These are phyloP conservation scores for Trachelus iudaicus DNA, from an alignment of 2,888 invertebrate genomes.

Conservation along the genomic window DNA sequence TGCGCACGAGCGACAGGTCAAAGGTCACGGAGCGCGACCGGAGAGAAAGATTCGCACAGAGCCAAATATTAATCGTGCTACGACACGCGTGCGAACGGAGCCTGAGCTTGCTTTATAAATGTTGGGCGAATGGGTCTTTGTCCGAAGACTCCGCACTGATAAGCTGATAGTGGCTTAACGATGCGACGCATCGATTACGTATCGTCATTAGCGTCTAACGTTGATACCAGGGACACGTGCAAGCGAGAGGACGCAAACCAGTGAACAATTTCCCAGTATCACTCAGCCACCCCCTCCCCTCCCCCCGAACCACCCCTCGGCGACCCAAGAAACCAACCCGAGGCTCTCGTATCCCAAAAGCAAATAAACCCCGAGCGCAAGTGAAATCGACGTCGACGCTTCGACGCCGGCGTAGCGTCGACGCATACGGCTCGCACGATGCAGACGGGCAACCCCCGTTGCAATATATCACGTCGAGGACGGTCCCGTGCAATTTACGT, in stretches of 20 bases:
- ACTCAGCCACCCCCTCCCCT: too few species aligned
- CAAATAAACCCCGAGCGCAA: constrained; percentile 42
- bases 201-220: not conserved
- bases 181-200: not conserved
- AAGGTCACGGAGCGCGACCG: too few species aligned
- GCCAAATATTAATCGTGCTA: too few species aligned
- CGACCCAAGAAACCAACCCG: constrained; percentile 21
- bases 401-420: constrained; percentile 6
- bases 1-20: too few species aligned
- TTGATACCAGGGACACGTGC: not conserved
- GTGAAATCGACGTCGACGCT: constrained; percentile 2
- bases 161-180: not conserved
- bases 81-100: too few species aligned
- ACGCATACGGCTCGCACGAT: constrained; percentile 23
- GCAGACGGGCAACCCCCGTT: constrained; percentile 38
- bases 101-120: too few species aligned
- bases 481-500: constrained; percentile 58
- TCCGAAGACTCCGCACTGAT: too few species aligned
- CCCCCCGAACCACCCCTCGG: too few species aligned
- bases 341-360: constrained; percentile 41
- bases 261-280: too few species aligned
- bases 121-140: too few species aligned
- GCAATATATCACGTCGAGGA: constrained; percentile 52
- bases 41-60: too few species aligned
- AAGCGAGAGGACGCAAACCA: too few species aligned